Evolutionary conservation across 2,888 invertebrate species (phyloP), one percentile per base, ranked within the genome.

Genomic region (Allolobophora icterica): DNA sequence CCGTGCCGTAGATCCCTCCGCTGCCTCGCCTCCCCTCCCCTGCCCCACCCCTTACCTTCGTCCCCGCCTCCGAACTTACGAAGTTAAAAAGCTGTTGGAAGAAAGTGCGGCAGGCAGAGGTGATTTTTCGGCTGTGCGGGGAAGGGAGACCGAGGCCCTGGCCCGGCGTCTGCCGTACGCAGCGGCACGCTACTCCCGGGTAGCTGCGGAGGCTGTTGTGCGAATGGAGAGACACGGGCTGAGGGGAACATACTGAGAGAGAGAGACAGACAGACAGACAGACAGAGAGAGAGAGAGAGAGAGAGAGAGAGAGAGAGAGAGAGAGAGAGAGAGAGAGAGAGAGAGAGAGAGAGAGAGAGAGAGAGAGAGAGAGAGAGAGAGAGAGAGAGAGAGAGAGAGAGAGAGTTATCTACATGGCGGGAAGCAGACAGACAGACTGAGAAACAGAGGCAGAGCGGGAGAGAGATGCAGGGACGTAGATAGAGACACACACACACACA

Each of bases 11-110:
- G 52, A 5, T 52, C 24, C 52, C 52, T 52, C 24, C 52, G 24
- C 24, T 52, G n/a, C 84, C 84, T 84, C 35, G 34, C 34, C 87
- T 17, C 84, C 84, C 84, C 17, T 24, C 87, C 24, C 87, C 87
- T 38, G 34, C 87, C 87, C n/a, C 35, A 19, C 34, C 35, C 38
- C 19, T 35, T 21, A 1, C 34, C 3, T 35, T 84, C 84, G 34
- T 34, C 35, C 35, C 38, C 71, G 11, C 71, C n/a, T n/a, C 71
- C 71, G 52, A 52, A 52, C 52, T n/a, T 71, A 8, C 71, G 71
- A 71, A 87, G 87, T 34, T 87, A 38, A 87, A 87, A 87, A 87
- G 38, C 87, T 35, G 35, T 87, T 30, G 87, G 87, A 87, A 87
- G 87, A 87, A 87, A 87, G 34, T 34, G 24, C 38, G 35, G 87